Evolutionary conservation across 2,888 invertebrate species (phyloP).

Genomic region (Trimorus sp.): DNA sequence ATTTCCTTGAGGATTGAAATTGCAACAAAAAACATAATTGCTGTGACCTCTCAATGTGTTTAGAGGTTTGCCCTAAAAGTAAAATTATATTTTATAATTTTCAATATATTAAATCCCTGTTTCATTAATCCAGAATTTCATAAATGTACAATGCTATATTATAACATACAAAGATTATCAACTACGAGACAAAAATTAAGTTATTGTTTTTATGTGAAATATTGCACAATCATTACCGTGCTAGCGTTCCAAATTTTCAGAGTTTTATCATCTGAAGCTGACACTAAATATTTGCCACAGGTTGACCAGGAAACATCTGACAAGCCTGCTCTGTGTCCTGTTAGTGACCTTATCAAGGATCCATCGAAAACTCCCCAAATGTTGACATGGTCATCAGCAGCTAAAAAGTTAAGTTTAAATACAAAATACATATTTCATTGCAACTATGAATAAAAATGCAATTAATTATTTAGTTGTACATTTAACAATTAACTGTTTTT

Average conservation of each 20-base stretch:
- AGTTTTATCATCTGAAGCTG: constrained; percentile 98
- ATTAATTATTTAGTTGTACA: constrained; percentile 78
- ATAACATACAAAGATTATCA: no score
- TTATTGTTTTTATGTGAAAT: no score
- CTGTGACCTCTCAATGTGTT: constrained; percentile 99
- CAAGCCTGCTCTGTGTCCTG: constrained; percentile 98
- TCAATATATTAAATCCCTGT: no score
- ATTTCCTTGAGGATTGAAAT: constrained; percentile 99
- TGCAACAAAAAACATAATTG: constrained; percentile 99
- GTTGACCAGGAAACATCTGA: constrained; percentile 99
- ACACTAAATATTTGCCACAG: constrained; percentile 95
- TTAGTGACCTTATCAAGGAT: constrained; percentile 99
- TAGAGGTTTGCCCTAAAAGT: constrained; percentile 92
- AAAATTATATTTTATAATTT: not conserved
- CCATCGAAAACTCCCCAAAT: constrained; percentile 99
- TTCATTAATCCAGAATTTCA: no score
- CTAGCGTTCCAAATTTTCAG: constrained; percentile 96
- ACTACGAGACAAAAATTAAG: no score
- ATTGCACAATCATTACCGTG: constrained; percentile 22
- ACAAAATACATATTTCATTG: not conserved
- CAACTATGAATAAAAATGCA: not conserved
- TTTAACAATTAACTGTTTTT: no score
- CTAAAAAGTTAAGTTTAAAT: constrained; percentile 83
- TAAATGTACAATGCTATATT: no score
- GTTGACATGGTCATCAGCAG: constrained; percentile 98